Base-by-base conservation (phyloP, 2,113 vertebrate genomes). In the Alces alces region DNA sequence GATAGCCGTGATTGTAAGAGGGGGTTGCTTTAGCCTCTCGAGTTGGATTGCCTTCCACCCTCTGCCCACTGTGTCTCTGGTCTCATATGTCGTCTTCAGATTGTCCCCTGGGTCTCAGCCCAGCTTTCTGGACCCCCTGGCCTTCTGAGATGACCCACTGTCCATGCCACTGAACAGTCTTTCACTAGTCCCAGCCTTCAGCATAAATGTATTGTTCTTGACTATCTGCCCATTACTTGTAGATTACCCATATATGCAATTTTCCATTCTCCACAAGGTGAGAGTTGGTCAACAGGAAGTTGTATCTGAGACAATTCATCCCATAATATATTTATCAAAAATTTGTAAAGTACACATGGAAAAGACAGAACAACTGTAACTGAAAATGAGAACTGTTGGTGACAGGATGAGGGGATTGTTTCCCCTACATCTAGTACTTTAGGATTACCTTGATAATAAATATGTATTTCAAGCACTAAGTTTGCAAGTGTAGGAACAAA, bases 401-500 rank as follows among this genome's bases (percentile, higher is more conserved):
- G 58, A 45, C 43, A 84, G 25, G 25, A 52, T 58, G 80, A 50
- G 45, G 16, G 47, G 4, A 30, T 15, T n/a, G 66, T 43, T 86
- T 78, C 6, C 17, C 60, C 47, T 39, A 39, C 39, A 12, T 73
- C 61, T 60, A 50, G 7, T 93, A 91, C 64, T 96, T 96, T 78
- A 86, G 43, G 45, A 80, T 33, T 47, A 50, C 28, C 58, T 91
- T 92, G 66, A 85, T 47, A 87, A 66, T 70, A 94, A 60, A 55
- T 64, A 57, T 4, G 76, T 30, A 61, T 30, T 90, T 87, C 66
- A 80, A 84, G 13, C 10, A 57, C 25, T 50, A 79, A 85, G 28
- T 93, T 93, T 91, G 86, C 16, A 93, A 92, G 93, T 93, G 54
- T 73, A 87, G 21, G 27, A 87, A 91, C 27, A 93, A 45, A 96